Conservation (phyloP, 2,888 invertebrate species). For the Nomada hirtipes region DNA sequence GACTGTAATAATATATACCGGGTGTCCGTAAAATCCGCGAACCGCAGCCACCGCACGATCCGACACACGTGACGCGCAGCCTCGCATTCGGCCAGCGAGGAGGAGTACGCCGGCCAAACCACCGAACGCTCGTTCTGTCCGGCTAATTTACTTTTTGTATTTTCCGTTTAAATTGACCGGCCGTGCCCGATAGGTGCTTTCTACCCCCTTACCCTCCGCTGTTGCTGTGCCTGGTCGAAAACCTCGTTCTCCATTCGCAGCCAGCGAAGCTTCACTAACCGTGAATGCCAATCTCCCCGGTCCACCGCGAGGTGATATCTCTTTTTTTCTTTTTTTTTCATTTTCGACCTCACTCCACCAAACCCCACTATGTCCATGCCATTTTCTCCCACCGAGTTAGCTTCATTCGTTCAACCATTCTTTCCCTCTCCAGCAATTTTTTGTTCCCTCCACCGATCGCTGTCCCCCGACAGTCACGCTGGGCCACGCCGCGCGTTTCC, state of each 20-base stretch:
- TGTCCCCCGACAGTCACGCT: slow-evolving; percentile 22
- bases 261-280: slow-evolving; percentile 75
- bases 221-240: slow-evolving; percentile 40
- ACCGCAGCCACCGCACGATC: slow-evolving; percentile 81
- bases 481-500: slow-evolving; percentile 60
- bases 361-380: not conserved
- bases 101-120: slow-evolving; percentile 68
- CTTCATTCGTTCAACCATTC: slow-evolving; percentile 38
- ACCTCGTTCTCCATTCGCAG: slow-evolving; percentile 75
- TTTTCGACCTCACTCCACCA: slow-evolving; percentile 28
- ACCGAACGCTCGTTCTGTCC: slow-evolving; percentile 74
- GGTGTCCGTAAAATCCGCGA: slow-evolving; percentile 80
- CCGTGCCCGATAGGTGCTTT: slow-evolving; percentile 73
- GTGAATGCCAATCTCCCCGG: slow-evolving; percentile 79
- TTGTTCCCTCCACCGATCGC: not conserved
- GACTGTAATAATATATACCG: slow-evolving; percentile 71
- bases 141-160: slow-evolving; percentile 83
- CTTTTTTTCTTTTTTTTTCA: slow-evolving; percentile 32
- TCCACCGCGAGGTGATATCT: slow-evolving; percentile 68
- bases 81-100: slow-evolving; percentile 42
- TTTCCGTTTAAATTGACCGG: slow-evolving; percentile 82
- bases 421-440: not conserved
- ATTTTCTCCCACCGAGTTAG: slow-evolving; percentile 9
- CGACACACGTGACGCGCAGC: slow-evolving; percentile 80
- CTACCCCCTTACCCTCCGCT: slow-evolving; percentile 20